These are phyloP conservation scores for Drosophila azteca DNA, from an alignment of 1,140 invertebrate genomes.

Conservation along the genomic window DNA sequence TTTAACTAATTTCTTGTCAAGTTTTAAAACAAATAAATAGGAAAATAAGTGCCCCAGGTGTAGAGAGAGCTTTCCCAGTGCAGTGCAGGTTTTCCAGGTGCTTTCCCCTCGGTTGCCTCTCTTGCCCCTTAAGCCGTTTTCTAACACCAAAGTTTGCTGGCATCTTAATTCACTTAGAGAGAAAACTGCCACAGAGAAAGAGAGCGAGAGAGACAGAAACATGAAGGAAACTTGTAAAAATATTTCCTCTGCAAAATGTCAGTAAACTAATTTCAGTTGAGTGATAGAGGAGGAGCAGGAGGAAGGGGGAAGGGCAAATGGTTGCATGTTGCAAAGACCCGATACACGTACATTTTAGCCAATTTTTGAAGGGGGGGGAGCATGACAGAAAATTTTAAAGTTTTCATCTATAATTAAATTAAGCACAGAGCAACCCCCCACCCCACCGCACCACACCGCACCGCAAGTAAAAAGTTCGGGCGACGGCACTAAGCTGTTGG, in stretches of 20 bases:
- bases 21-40: conserved; percentile 38
- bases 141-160: conserved; percentile 60
- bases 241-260: conserved; percentile 48
- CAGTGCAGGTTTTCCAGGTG: not conserved
- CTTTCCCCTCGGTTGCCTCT: not conserved
- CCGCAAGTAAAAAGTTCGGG: conserved; percentile 42
- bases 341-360: conserved; percentile 3
- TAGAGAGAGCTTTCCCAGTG: not conserved
- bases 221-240: conserved; percentile 58
- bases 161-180: conserved; percentile 58
- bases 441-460: too few relatives aligned
- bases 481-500: conserved; percentile 14
- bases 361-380: conserved; percentile 7
- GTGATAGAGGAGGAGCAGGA: conserved; percentile 1
- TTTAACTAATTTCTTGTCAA: conserved; percentile 30
- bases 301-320: not conserved
- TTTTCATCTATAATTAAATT: conserved; percentile 73
- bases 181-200: not conserved
- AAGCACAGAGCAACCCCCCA: conserved; percentile 17
- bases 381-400: conserved; percentile 52
- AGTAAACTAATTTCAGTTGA: conserved; percentile 56
- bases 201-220: too few relatives aligned
- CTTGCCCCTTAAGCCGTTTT: conserved; percentile 35
- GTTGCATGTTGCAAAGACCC: not conserved
- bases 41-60: not conserved